Evolutionary conservation across 2,113 vertebrate genomes (phyloP), one percentile per base, ranked within the genome.

Genomic region (Nesospiza acunhae): DNA sequence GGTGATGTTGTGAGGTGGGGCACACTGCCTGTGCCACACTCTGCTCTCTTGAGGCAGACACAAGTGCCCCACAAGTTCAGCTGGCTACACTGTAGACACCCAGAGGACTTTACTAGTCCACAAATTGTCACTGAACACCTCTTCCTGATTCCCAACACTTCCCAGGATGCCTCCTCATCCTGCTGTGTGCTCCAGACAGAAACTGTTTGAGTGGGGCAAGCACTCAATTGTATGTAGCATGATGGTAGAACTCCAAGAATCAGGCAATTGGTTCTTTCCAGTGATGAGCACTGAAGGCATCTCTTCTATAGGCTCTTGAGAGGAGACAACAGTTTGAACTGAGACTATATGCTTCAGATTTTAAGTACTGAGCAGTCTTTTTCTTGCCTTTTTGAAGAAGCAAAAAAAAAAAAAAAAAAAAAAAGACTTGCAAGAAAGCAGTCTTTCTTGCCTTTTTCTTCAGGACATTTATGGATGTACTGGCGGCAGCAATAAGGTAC

Each of bases 181-280:
- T 50, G 28, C 39, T 50, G 14, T 49, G 41, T 88, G 56, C n/a
- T 31, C 28, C 15, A 26, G 70, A 15, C 12, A 22, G 30, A 30
- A 24, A 18, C 3, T 50, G 10, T 15, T 59, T 73, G 44, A 64
- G 31, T 16, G 31, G 20, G 17, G 10, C 19, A 49, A 17, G 35
- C 23, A 9, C 24, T 66, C 10, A 20, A 33, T 49, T 13, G 1
- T 21, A 24, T 3, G 1, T 12, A 24, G 11, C 12, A 10, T 0
- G 1, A 49, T 59, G 35, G 21, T 41, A 72, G 46, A 76, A 22
- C 46, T 24, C 17, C n/a, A 55, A 46, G 22, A 66, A 77, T 31
- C 3, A 22, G n/a, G 28, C 6, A 46, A 37, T 42, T 24, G 9
- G 7, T 60, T 39, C 28, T 83, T 62, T 53, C 22, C 62, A 64